A percentile compares a stretch with the other conserved stretches of the same genome.
phyloP scores from a whole-genome alignment of 2,113 vertebrate genomes.

The Mustela nigripes region DNA sequence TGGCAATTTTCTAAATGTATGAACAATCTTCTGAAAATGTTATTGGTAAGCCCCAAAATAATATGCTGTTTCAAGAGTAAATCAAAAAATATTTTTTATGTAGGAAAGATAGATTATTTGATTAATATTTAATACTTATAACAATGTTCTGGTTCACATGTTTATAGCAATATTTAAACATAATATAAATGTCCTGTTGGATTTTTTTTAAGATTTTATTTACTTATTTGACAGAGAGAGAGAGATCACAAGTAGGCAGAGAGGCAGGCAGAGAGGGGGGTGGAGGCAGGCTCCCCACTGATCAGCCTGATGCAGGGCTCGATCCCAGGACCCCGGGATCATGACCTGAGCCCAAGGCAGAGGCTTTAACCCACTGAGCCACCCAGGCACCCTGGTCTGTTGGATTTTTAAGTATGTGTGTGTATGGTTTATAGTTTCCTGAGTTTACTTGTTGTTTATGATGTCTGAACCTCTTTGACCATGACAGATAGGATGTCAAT shows the following conservation, averaged over 20 bases:
- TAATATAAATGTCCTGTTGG: background rate
- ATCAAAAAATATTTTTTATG: background rate
- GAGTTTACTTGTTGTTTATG: background rate
- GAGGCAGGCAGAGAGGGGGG: too few relatives aligned
- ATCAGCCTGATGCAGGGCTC: too few relatives aligned
- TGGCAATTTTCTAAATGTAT: background rate
- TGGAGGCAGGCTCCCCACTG: too few relatives aligned
- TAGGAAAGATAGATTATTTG: background rate
- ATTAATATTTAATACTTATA: background rate
- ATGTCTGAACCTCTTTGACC: background rate
- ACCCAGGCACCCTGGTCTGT: background rate
- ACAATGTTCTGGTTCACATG: background rate
- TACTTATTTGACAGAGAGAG: too few relatives aligned
- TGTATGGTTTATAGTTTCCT: background rate
- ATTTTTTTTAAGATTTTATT: background rate
- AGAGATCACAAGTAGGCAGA: too few relatives aligned
- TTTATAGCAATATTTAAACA: background rate
- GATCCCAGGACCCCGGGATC: too few relatives aligned
- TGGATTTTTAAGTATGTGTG: background rate
- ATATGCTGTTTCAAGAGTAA: background rate
- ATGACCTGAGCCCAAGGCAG: too few relatives aligned
- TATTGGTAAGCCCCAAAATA: background rate
- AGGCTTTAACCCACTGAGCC: too few relatives aligned
- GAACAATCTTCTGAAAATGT: conserved; percentile 12
- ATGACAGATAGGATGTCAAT: background rate